Base-by-base conservation (phyloP, 2,888 invertebrate genomes). In the Mamestra brassicae region DNA sequence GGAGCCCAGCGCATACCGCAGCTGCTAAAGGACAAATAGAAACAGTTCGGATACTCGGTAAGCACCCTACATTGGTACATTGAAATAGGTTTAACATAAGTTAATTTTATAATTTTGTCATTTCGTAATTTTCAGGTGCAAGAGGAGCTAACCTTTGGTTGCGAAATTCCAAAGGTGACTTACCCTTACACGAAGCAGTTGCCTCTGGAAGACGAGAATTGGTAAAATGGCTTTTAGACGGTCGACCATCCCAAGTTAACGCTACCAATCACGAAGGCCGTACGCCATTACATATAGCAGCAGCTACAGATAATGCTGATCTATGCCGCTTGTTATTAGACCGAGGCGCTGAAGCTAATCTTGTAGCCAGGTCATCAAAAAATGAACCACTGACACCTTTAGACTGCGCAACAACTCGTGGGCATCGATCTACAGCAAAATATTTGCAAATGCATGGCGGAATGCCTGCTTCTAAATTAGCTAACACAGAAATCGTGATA, bases 181-280 rank as follows among this genome's bases (percentile, higher is more conserved):
- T 99, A 73, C 99, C 99, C 0, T 96, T 99, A 42, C 99, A 99
- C 92, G 99, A 99, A 95, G 99, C 99, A 0, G 98, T 99, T 0
- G 97, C 98, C 60, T 99, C 99, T 0, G 99, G 99, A 1, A 97
- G 99, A 80, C 97, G 98, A 82, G 99, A 99, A 89, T 93, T 99
- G 76, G 98, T 99, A 0, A 97, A 98, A 88, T 99, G 99, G 99
- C 95, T 99, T 61, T 96, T 99, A 73, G 97, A 97, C 68, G 98
- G 98, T 88, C 97, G 98, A 79, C 98, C 98, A 1, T 98, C 98
- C 87, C 98, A 97, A 89, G 98, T 98, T 66, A 99, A 97, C 94
- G 98, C 98, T 64, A 98, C 98, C 5, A 99, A 99, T 91, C 98
- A 98, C 88, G 99, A 99, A 91, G 99, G 99, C 0, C 97, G 99